A percentile compares a stretch with the other conserved stretches of the same genome.
phyloP scores from a whole-genome alignment of 2,113 vertebrate genomes.

The Athene noctua region DNA sequence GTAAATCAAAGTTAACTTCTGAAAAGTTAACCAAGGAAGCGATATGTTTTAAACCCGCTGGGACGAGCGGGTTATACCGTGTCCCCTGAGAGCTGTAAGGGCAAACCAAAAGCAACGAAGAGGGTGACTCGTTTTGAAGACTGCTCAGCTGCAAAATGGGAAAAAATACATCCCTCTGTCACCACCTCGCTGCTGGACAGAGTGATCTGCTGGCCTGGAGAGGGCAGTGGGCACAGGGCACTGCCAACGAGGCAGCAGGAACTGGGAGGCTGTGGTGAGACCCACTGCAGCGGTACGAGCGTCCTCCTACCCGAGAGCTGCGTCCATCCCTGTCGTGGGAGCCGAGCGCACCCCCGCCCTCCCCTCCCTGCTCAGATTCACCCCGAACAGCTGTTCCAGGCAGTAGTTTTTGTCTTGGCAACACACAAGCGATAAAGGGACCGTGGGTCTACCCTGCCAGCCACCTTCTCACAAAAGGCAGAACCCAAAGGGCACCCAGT shows the following conservation, averaged over 20 bases:
- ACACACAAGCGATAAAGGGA: too few relatives aligned
- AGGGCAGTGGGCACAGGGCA: fast-evolving
- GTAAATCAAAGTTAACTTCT: background rate
- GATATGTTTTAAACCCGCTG: fast-evolving
- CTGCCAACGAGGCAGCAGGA: background rate
- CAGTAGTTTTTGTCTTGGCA: background rate
- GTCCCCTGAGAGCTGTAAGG: background rate
- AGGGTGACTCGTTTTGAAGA: background rate
- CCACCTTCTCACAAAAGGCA: background rate
- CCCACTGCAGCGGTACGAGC: fast-evolving
- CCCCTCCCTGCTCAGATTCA: background rate
- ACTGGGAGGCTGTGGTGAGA: fast-evolving
- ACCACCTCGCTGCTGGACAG: background rate
- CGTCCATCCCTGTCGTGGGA: fast-evolving
- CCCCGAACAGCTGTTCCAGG: background rate
- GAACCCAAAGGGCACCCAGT: background rate
- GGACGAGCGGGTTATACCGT: fast-evolving
- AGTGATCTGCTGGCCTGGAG: background rate
- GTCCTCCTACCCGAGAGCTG: fast-evolving
- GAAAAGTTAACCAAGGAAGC: fast-evolving
- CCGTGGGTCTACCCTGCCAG: background rate
- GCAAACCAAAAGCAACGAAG: background rate
- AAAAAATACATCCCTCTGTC: background rate
- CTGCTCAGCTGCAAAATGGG: background rate
- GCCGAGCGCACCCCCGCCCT: background rate